These are phyloP conservation scores for Papilio elwesi DNA, from an alignment of 2,888 invertebrate genomes.

Conservation along the genomic window DNA sequence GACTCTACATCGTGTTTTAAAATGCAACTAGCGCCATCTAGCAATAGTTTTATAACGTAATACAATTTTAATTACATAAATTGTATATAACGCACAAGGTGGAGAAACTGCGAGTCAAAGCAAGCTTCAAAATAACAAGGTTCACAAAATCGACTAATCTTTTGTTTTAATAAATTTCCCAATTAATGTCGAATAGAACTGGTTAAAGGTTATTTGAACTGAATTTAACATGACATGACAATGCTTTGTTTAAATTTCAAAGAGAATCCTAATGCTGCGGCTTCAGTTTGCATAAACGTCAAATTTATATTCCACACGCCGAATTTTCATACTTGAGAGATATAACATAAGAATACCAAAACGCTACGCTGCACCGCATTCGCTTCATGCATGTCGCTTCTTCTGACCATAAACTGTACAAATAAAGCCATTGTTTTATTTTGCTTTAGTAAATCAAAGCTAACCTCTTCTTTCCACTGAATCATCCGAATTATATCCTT, in stretches of 20 bases:
- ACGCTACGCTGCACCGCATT: slow-evolving; percentile 20
- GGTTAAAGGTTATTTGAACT: slow-evolving; percentile 18
- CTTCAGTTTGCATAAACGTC: slow-evolving; percentile 31
- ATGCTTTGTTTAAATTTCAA: slow-evolving; percentile 27
- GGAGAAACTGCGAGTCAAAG: too few species aligned
- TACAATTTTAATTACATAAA: too few species aligned
- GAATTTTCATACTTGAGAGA: slow-evolving; percentile 32
- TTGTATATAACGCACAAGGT: too few species aligned
- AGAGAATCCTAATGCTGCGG: not conserved
- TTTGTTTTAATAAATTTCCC: too few species aligned
- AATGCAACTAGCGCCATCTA: too few species aligned
- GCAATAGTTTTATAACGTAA: too few species aligned
- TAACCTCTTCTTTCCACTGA: too few species aligned
- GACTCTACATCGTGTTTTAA: too few species aligned
- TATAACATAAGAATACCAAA: slow-evolving; percentile 26
- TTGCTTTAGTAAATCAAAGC: not conserved
- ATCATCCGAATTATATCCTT: too few species aligned
- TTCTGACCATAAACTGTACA: not conserved
- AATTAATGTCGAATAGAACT: not conserved
- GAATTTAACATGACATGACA: slow-evolving; percentile 10
- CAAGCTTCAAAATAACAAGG: too few species aligned
- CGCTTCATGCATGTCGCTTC: slow-evolving; percentile 12
- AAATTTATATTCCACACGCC: slow-evolving; percentile 38
- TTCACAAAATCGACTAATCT: too few species aligned
- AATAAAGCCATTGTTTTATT: too few species aligned